phyloP scores from a whole-genome alignment of 2,888 invertebrate genomes.

The Smittia sp. region DNA sequence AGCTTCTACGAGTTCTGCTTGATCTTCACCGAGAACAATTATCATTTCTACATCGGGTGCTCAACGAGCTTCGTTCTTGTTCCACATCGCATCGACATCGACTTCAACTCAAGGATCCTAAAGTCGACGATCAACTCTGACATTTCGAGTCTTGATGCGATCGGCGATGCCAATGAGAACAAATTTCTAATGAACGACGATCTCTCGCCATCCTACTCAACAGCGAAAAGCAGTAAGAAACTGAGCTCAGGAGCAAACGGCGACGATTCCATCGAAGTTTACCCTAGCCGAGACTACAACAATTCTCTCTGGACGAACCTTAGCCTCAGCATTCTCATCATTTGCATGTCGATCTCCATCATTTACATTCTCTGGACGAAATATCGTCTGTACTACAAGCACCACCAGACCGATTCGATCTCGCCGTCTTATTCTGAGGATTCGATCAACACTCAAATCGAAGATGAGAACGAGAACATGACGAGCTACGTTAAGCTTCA shows the following conservation, averaged over 20 bases:
- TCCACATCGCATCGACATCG: conserved; percentile 1
- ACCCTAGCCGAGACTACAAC: conserved; percentile 24
- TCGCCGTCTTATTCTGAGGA: conserved; percentile 35
- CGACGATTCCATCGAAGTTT: conserved; percentile 38
- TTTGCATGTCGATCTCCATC: conserved; percentile 37
- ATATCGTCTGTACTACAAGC: conserved; percentile 37
- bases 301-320: conserved; percentile 35
- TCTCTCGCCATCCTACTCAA: background rate
- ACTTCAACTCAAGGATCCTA: conserved; percentile 29
- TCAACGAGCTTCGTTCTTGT: conserved; percentile 19
- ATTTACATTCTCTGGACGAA: conserved; percentile 35
- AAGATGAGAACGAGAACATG: conserved; percentile 34
- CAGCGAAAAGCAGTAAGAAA: conserved; percentile 18
- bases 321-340: conserved; percentile 37
- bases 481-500: conserved; percentile 31
- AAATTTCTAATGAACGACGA: conserved; percentile 31
- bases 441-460: conserved; percentile 33
- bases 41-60: conserved; percentile 35
- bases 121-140: conserved; percentile 28
- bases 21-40: conserved; percentile 30
- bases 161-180: conserved; percentile 15
- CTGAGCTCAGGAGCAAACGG: background rate
- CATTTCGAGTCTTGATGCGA: conserved; percentile 30
- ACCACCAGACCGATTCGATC: conserved; percentile 12
- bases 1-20: conserved; percentile 31